These are phyloP conservation scores for Pantherophis guttatus DNA, from an alignment of 2,113 vertebrate species.

Conservation along the genomic window DNA sequence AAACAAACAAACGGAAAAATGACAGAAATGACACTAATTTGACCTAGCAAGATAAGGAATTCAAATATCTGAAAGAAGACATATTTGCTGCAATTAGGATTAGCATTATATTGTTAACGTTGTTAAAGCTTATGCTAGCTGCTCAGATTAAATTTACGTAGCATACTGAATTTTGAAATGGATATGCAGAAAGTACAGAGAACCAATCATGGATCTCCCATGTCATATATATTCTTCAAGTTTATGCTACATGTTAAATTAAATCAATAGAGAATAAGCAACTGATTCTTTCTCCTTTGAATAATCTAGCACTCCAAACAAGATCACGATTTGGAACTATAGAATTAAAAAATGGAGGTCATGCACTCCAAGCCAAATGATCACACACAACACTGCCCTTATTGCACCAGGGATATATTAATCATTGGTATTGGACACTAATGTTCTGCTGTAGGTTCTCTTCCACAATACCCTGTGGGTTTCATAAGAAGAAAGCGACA, in stretches of 20 bases:
- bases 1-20: not conserved
- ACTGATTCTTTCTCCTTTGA: not conserved
- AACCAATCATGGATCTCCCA: not conserved
- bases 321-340: not conserved
- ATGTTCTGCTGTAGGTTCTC: slow-evolving; percentile 24
- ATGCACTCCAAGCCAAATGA: not conserved
- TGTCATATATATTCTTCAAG: not conserved
- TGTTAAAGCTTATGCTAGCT: not conserved
- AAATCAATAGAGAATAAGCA: not conserved
- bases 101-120: not conserved
- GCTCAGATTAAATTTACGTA: not conserved
- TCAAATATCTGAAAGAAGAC: not conserved
- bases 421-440: slow-evolving; percentile 36
- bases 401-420: slow-evolving; percentile 12
- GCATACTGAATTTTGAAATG: not conserved
- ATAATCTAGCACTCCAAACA: not conserved
- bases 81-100: not conserved
- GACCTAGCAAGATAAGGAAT: not conserved
- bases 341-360: not conserved
- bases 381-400: slow-evolving; percentile 9
- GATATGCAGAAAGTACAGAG: not conserved
- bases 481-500: slow-evolving; percentile 18
- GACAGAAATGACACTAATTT: not conserved
- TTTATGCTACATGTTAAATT: not conserved
- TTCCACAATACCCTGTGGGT: slow-evolving; percentile 15